phyloP scores from a whole-genome alignment of 2,888 invertebrate genomes.

The Noctua janthina region DNA sequence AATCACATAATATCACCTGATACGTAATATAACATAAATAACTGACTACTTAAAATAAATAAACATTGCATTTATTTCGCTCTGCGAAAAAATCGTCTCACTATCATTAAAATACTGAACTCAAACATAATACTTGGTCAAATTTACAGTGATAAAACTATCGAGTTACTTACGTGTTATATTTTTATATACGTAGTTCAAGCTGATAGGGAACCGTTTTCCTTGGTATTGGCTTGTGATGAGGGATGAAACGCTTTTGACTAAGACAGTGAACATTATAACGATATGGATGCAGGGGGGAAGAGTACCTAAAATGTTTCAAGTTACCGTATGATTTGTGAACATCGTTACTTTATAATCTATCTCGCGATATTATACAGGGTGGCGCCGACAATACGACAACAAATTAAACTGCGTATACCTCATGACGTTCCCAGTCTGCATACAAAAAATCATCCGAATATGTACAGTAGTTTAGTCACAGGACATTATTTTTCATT shows the following conservation, averaged over 20 bases:
- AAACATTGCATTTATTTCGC: slow-evolving; percentile 79
- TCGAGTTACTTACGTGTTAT: slow-evolving; percentile 44
- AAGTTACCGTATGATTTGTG: slow-evolving; percentile 2
- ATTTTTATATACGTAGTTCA: slow-evolving; percentile 14
- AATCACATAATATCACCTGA: slow-evolving; percentile 86
- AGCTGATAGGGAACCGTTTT: slow-evolving; percentile 14
- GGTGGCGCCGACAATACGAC: too few species aligned
- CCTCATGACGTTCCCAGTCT: too few species aligned
- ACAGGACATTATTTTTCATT: too few species aligned
- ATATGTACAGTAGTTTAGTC: too few species aligned
- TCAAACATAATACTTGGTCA: slow-evolving; percentile 74
- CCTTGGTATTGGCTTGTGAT: not conserved
- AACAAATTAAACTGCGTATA: too few species aligned
- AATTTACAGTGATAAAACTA: slow-evolving; percentile 59
- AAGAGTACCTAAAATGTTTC: not conserved
- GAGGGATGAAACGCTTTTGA: slow-evolving; percentile 6
- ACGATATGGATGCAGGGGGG: slow-evolving; percentile 7
- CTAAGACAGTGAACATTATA: not conserved
- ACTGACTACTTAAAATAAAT: slow-evolving; percentile 75
- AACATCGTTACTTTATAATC: not conserved
- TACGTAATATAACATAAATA: slow-evolving; percentile 78
- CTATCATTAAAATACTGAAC: slow-evolving; percentile 81
- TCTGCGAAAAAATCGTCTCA: slow-evolving; percentile 83
- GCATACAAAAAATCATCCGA: too few species aligned
- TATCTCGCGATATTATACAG: too few species aligned